Base-by-base conservation (phyloP, 2,888 invertebrate species). In the Pterostichus niger region DNA sequence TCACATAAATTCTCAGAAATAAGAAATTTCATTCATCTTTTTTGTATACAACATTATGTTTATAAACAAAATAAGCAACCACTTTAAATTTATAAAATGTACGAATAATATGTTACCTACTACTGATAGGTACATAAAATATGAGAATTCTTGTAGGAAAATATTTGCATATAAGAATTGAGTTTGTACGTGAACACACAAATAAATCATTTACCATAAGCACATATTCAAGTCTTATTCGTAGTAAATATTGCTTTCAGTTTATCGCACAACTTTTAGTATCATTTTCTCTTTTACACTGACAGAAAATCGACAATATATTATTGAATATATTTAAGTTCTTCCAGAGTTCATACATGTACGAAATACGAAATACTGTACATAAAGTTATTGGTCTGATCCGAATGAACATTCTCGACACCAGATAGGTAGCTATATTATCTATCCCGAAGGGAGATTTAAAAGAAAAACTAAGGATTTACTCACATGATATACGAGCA, bases 381-480 rank as follows among this genome's bases (percentile, higher is more conserved):
- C 6, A 11, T 64, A 6, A 71, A 49, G 24, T 75, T 49, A 75
- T 75, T 75, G 75, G 75, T n/a, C 11, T 64, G 35, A 49, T 2
- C 49, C 1, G n/a, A n/a, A 13, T n/a, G 49, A 13, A 56, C 17
- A 56, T 31, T 56, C 56, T 17, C 40, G 17, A 6, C 44, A 15
- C 15, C 5, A 56, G 44, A 44, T 5, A 40, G 68, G 11, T 17
- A 10, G 9, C 44, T 71, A 35, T 44, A 17, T 46, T 71, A 71
- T 71, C 68, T 71, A 44, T 64, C 64, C 33, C 64, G 68, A 71
- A 40, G 11, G 24, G 17, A 31, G 44, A 71, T 71, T 46, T 15
- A 17, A 49, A 56, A 71, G 68, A 71, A 71, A 71, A 71, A 71
- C 44, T 40, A 44, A 71, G 46, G 68, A 71, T 71, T 71, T 71